Base-by-base conservation (phyloP, 2,888 invertebrate genomes). In the Sesia apiformis region DNA sequence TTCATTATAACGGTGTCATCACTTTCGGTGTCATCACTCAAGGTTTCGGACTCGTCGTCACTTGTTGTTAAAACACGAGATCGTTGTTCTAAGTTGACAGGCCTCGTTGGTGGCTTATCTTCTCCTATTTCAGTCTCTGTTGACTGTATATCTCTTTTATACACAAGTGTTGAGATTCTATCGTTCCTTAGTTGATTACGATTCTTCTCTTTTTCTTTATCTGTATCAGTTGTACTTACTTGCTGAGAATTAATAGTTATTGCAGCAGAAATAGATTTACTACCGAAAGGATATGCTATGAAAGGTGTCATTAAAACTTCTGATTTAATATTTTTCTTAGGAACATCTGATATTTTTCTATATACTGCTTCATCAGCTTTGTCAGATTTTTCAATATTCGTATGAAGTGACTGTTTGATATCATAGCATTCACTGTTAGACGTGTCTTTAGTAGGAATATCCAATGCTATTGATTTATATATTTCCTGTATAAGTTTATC, bases 401-500 rank as follows among this genome's bases (percentile, higher is more conserved):
- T 23, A 7, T 46, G 4, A 46, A 46, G 3, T n/a, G 23, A n/a
- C 46, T 68, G 65, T 57, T 63, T 68, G 5, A 61, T 7, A 46
- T 68, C 63, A 43, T 67, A 67, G 52, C 62, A 68, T 55, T 73
- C 72, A 53, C 67, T 75, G 3, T 58, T 53, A 3, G 79, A 72
- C 5, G 69, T 66, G 40, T 72, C 73, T 62, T 76, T 78, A n/a
- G 63, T 63, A 2, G 72, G 68, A 40, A 64, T 61, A 8, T 76
- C 75, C 59, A 77, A 57, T 38, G 82, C 76, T 58, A 87, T 72
- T 0, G 87, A 84, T 58, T 83, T 84, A 63, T 88, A 87, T 65
- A 87, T 87, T 66, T 87, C 86, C 62, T 82, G 78, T 38, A 87
- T 85, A 39, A 87, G 67, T 55, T 78, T 78, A 49, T 83, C 75